A percentile compares a stretch with the other conserved stretches of the same genome.
Conservation (phyloP, 2,888 invertebrate genomes). For the Horisme vitalbata region DNA sequence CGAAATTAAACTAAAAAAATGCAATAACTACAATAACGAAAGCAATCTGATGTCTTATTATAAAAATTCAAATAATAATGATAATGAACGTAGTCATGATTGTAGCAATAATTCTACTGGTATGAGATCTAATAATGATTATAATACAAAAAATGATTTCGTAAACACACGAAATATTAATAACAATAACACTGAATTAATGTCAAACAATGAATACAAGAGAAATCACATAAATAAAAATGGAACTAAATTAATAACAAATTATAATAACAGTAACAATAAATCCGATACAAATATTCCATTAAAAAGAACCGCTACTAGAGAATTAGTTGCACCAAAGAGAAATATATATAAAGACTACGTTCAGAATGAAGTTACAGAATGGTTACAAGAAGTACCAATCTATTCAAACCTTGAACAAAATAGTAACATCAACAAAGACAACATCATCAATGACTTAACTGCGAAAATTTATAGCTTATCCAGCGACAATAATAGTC, state of each 20-base stretch:
- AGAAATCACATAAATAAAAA: no score
- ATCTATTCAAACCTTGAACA: constrained; percentile 35
- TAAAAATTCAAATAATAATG: background rate
- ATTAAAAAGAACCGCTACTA: constrained; percentile 11
- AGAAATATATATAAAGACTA: constrained; percentile 38
- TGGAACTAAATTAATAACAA: background rate
- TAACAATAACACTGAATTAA: background rate
- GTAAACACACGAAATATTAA: no score
- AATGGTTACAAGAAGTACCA: constrained; percentile 50
- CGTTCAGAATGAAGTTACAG: constrained; percentile 38
- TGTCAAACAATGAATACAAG: no score
- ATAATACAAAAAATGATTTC: no score
- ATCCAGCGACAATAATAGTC: constrained; percentile 18
- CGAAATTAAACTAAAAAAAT: background rate
- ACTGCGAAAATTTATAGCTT: constrained; percentile 44
- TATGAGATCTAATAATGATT: no score
- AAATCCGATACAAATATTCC: constrained; percentile 6
- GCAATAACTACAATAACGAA: background rate
- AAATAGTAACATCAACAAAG: constrained; percentile 39
- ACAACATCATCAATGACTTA: constrained; percentile 42
- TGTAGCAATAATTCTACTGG: no score
- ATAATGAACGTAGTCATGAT: background rate
- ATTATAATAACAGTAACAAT: background rate
- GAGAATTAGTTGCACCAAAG: constrained; percentile 17
- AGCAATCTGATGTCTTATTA: background rate